A percentile compares a stretch with the other conserved stretches of the same genome.
Evolutionary conservation across 2,888 invertebrate genomes (phyloP).

Genomic region (Brenthis ino): DNA sequence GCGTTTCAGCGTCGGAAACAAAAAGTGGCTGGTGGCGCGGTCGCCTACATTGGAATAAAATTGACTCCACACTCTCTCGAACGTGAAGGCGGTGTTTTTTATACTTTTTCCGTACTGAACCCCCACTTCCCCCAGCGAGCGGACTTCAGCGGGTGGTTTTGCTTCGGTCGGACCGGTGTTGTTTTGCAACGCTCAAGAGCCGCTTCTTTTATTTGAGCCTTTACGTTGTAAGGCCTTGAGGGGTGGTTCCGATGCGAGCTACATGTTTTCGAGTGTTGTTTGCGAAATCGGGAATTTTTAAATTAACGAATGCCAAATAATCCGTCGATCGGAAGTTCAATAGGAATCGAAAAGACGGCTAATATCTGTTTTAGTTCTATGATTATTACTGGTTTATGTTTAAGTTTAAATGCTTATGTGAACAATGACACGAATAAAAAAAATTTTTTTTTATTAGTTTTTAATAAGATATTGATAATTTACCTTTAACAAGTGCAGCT

Average conservation of each 20-base stretch:
- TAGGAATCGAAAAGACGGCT: constrained; percentile 39
- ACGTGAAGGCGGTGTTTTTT: constrained; percentile 79
- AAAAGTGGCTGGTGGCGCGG: constrained; percentile 80
- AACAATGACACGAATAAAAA: neutral
- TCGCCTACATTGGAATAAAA: constrained; percentile 82
- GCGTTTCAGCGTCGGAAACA: constrained; percentile 80
- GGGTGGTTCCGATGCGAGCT: constrained; percentile 67
- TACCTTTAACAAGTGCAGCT: constrained; percentile 84
- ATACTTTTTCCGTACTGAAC: constrained; percentile 61
- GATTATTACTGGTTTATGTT: constrained; percentile 5
- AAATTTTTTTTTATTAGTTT: neutral
- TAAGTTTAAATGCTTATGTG: neutral
- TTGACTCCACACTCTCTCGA: constrained; percentile 82
- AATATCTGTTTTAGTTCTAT: constrained; percentile 30
- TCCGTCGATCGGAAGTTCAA: constrained; percentile 56
- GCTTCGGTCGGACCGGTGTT: constrained; percentile 79
- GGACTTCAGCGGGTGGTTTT: constrained; percentile 82
- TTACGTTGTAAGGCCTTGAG: constrained; percentile 77
- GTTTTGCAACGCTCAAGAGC: constrained; percentile 81
- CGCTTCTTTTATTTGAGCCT: constrained; percentile 80
- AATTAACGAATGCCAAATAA: constrained; percentile 75
- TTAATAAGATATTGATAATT: constrained; percentile 9
- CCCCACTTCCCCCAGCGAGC: constrained; percentile 52
- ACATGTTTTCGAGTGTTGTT: constrained; percentile 75
- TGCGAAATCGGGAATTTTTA: constrained; percentile 76